Conservation (phyloP, 1,140 invertebrate genomes). For the Nasonia vitripennis region DNA sequence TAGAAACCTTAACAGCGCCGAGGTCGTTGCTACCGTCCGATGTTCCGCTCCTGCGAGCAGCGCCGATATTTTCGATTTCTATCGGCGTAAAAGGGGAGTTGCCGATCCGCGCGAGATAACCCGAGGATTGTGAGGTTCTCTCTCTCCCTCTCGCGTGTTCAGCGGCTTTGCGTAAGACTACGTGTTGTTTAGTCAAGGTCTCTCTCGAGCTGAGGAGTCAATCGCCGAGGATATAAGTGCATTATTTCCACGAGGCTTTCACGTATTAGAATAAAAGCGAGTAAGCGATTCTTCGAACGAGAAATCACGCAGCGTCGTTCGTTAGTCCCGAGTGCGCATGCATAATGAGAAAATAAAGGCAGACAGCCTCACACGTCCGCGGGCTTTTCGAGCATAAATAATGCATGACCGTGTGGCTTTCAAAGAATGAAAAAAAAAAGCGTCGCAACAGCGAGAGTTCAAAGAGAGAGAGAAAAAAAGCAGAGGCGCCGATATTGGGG, state of each 20-base stretch:
- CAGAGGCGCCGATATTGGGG: neutral
- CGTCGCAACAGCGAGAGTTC: no score
- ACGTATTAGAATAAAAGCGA: no score
- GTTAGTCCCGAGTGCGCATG: neutral
- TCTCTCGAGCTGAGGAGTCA: neutral
- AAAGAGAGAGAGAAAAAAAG: neutral
- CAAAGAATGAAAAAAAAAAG: neutral
- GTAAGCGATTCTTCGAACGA: neutral
- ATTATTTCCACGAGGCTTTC: neutral
- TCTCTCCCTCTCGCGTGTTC: no score
- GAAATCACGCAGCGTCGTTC: neutral
- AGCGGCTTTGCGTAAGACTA: neutral
- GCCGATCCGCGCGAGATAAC: neutral
- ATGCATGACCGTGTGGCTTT: neutral
- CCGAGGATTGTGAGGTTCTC: neutral
- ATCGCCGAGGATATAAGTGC: neutral
- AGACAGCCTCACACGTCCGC: neutral
- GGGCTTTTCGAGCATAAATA: neutral
- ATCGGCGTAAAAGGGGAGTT: constrained; percentile 13
- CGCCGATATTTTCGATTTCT: constrained; percentile 9
- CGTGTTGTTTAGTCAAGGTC: constrained; percentile 16
- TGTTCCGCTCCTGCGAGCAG: neutral
- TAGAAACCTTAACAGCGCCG: neutral
- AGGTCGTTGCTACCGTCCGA: neutral
- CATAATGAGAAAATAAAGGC: constrained; percentile 2